These are phyloP conservation scores for Mus minutoides DNA, from an alignment of 2,797 vertebrate species.

Conservation along the genomic window DNA sequence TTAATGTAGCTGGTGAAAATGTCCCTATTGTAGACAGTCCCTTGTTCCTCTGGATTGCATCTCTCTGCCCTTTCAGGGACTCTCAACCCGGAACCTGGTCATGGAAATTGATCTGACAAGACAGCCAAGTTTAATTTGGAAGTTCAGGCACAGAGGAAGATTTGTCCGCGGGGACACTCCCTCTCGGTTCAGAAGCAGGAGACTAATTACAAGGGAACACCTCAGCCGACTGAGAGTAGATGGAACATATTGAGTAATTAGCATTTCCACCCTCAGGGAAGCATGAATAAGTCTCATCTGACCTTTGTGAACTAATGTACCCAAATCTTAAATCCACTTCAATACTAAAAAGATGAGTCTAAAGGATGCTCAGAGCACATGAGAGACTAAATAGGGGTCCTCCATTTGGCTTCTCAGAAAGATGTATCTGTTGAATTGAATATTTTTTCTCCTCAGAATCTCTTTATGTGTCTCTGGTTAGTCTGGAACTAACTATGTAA, in stretches of 20 bases:
- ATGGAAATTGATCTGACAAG: slow-evolving; percentile 67
- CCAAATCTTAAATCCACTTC: background rate
- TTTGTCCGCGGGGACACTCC: slow-evolving; percentile 48
- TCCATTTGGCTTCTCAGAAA: background rate
- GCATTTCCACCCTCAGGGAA: slow-evolving; percentile 57
- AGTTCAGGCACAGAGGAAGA: slow-evolving; percentile 52
- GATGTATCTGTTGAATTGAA: background rate
- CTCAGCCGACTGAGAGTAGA: slow-evolving; percentile 29
- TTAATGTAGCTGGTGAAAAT: background rate
- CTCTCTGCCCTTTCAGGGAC: background rate
- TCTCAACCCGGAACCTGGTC: background rate
- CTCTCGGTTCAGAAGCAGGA: slow-evolving; percentile 52
- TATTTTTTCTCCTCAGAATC: background rate
- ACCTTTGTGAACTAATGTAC: slow-evolving; percentile 33
- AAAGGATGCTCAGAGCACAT: background rate
- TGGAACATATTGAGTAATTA: slow-evolving; percentile 47
- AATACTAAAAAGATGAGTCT: background rate
- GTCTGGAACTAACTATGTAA: background rate
- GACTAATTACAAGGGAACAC: slow-evolving; percentile 66
- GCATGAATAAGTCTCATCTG: background rate
- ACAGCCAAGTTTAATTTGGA: slow-evolving; percentile 51
- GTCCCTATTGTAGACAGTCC: background rate
- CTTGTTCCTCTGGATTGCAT: background rate
- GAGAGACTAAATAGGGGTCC: background rate
- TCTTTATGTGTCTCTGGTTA: background rate